Base-by-base conservation (phyloP, 2,888 invertebrate genomes). In the Opisthograptis luteolata region DNA sequence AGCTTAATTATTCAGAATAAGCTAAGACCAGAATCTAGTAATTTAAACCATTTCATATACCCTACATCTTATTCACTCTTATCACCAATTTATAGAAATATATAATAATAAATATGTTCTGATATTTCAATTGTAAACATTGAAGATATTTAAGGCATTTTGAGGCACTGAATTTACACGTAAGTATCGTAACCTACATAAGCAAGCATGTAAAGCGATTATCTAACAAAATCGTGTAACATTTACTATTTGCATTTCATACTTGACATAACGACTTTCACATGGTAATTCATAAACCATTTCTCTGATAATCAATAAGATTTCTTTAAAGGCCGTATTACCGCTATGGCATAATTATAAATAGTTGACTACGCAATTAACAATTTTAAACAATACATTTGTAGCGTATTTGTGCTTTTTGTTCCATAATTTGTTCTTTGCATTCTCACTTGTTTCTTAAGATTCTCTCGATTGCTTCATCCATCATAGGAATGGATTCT, bases 401-500 rank as follows among this genome's bases (percentile, higher is more conserved):
- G 84, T 86, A 85, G 82, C 80, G 77, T 73, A 62, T 86, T 88
- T 87, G 87, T 88, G 88, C 88, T 84, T 81, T 76, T 70, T 74
- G 79, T 84, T 84, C 68, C 76, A 56, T 71, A 71, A 61, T 81
- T 84, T 81, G 81, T 79, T 80, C 75, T 75, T 79, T 76, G 68
- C 72, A 65, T 73, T 73, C 70, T 70, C 69, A 73, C 69, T 76
- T 79, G 66, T 61, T 44, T 50, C 66, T 73, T 70, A 68, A 57
- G 62, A 58, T 62, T 56, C 60, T 59, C 17, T 25, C 36, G 14
- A n/a, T n/a, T n/a, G n/a, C n/a, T 58, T 53, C 41, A 40, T 49
- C 61, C 66, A 76, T 89, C 83, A 90, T 59, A 90, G 88, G 70
- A 90, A 90, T 55, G 90, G 90, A 66, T 90, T 90, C 60, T 88